Base-by-base conservation (phyloP, 2,888 invertebrate species). In the Tricholauxania praeusta region DNA sequence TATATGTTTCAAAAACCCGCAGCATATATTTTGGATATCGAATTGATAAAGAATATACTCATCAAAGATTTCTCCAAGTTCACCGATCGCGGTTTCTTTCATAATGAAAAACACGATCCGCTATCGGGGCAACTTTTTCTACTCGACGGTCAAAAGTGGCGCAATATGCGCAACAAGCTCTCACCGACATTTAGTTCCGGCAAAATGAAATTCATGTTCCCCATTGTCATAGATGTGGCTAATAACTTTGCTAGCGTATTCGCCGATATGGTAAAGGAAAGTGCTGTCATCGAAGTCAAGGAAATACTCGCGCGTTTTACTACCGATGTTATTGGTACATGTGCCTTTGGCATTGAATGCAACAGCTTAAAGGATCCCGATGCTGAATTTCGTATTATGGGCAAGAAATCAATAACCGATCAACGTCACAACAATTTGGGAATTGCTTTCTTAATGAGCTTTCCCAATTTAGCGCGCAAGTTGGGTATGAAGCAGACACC, bases 321-420 rank as follows among this genome's bases (percentile, higher is more conserved):
- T 0, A 88, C 88, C 3, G 90, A 90, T 78, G 87, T 89, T 0
- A 89, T 90, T 55, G 89, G 89, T 0, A 83, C 81, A 0, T 87
- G 88, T 78, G 88, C 87, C 2, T 89, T 89, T 75, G 89, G 89
- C 1, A 81, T 89, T 12, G 87, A 89, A 12, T 87, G 88, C 74
- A 87, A 88, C 73, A 86, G 87, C 39, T 80, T 89, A 51, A 81
- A 82, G 7, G 80, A 88, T 76, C 84, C 87, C 0, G 77, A 87
- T 63, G 82, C 85, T 0, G 83, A 86, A 55, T 89, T 89, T 75
- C 81, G 82, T 5, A 64, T 71, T 2, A 83, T 83, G 80, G 85
- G 85, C 0, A 70, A 67, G 0, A 76, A 79, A 6, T 78, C 81
- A 0, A 71, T 82, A 1, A 76, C 69, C 0, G 79, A 84, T 8